These are phyloP conservation scores for Drosophila ercepeae DNA, from an alignment of 1,140 invertebrate species.

Conservation along the genomic window DNA sequence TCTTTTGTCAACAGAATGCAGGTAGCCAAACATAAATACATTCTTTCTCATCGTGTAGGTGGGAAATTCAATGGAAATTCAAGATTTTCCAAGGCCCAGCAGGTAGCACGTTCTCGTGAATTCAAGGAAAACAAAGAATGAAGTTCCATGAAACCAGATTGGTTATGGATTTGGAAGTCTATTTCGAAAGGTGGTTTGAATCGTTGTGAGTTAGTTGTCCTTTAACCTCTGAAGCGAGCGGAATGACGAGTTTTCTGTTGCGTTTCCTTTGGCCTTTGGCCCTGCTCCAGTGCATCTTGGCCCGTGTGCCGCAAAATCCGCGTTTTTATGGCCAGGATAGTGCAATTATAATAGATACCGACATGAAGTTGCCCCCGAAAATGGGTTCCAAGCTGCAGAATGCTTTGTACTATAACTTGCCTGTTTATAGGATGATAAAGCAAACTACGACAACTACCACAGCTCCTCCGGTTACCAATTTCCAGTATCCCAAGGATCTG, in stretches of 20 bases:
- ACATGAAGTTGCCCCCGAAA: slow-evolving; percentile 22
- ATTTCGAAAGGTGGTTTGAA: not conserved
- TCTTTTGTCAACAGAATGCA: slow-evolving; percentile 41
- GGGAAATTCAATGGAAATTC: slow-evolving; percentile 60
- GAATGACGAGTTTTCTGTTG: slow-evolving; percentile 37
- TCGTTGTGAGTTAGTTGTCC: slow-evolving; percentile 51
- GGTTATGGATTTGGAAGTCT: slow-evolving; percentile 7
- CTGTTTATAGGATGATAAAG: slow-evolving; percentile 62
- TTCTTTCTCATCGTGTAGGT: slow-evolving; percentile 33
- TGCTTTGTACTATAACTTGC: slow-evolving; percentile 65
- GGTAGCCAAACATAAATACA: slow-evolving; percentile 34
- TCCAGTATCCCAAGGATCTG: slow-evolving; percentile 70
- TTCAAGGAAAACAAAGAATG: slow-evolving; percentile 41
- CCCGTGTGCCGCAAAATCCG: slow-evolving; percentile 25
- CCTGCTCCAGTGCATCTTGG: slow-evolving; percentile 47
- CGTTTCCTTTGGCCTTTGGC: slow-evolving; percentile 35
- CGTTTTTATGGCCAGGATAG: slow-evolving; percentile 68
- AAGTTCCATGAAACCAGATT: slow-evolving; percentile 27
- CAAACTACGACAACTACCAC: slow-evolving; percentile 29
- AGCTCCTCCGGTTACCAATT: slow-evolving; percentile 4
- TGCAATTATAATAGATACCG: slow-evolving; percentile 56
- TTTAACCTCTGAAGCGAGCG: slow-evolving; percentile 41
- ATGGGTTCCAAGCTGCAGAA: slow-evolving; percentile 53
- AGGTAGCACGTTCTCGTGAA: slow-evolving; percentile 51
- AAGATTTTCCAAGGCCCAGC: slow-evolving; percentile 57